These are phyloP conservation scores for Rhabdornis inornatus DNA, from an alignment of 2,113 vertebrate species.

Conservation along the genomic window DNA sequence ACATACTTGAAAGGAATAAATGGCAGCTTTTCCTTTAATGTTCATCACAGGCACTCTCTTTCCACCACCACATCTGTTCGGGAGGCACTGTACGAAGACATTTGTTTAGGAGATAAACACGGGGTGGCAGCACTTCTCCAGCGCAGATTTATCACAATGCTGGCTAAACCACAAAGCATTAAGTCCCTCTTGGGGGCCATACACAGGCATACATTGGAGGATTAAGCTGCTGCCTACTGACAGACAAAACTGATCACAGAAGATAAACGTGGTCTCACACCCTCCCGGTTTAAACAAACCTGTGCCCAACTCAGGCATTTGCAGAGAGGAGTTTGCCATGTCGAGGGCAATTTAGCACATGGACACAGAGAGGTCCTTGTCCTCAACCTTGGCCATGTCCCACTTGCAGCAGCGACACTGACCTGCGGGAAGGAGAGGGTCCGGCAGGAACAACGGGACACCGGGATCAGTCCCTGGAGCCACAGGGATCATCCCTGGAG, in stretches of 20 bases:
- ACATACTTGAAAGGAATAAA: not conserved
- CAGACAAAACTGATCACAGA: not conserved
- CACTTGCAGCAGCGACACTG: rapidly evolving
- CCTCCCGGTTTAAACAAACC: not conserved
- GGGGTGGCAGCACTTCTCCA: not conserved
- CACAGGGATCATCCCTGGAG: not conserved
- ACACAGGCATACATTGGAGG: not conserved
- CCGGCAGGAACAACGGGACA: not conserved
- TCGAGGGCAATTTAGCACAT: rapidly evolving
- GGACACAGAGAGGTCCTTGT: not conserved
- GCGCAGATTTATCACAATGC: not conserved
- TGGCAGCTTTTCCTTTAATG: not conserved
- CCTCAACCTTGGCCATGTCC: rapidly evolving
- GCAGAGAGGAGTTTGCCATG: not conserved
- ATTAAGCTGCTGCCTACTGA: not conserved
- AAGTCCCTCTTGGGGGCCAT: not conserved
- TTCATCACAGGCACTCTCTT: not conserved
- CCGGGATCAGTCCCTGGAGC: rapidly evolving
- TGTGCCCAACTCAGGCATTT: not conserved
- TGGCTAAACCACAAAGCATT: not conserved
- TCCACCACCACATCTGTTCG: no score
- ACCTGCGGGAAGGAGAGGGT: no score
- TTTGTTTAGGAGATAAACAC: not conserved
- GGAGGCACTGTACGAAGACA: not conserved
- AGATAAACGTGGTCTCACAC: not conserved